Evolutionary conservation across 2,888 invertebrate genomes (phyloP).

Genomic region (Pachymerium ferrugineum): DNA sequence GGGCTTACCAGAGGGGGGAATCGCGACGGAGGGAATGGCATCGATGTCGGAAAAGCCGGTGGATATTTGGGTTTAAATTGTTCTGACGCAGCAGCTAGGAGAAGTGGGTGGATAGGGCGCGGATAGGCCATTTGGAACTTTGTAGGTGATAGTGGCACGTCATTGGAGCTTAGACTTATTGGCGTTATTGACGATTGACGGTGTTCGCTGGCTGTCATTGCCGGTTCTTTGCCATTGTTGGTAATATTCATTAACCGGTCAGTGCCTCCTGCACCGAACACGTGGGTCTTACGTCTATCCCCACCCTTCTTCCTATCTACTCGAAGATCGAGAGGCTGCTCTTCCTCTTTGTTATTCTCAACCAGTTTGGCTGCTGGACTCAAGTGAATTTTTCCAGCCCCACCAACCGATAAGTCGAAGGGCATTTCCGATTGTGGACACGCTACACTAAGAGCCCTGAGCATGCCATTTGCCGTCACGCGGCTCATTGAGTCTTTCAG

Average conservation of each 20-base stretch:
- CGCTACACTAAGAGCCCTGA: conserved; percentile 38
- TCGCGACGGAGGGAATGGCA: conserved; percentile 51
- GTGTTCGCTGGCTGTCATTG: conserved; percentile 1
- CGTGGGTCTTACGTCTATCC: conserved; percentile 37
- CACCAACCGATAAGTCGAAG: conserved; percentile 58
- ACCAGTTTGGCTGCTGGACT: conserved; percentile 46
- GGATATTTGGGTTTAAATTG: conserved; percentile 47
- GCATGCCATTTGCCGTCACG: conserved; percentile 35
- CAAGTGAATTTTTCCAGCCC: conserved; percentile 44
- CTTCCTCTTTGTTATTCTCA: conserved; percentile 55
- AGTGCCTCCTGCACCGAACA: conserved; percentile 37
- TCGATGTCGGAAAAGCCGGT: conserved; percentile 52
- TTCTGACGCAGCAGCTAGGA: conserved; percentile 63
- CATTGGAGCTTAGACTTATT: conserved; percentile 20
- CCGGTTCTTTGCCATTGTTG: conserved; percentile 1
- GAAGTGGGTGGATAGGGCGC: conserved; percentile 70
- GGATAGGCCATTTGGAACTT: conserved; percentile 61
- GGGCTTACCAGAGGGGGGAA: conserved; percentile 72
- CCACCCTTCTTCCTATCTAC: conserved; percentile 67
- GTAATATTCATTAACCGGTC: conserved; percentile 10
- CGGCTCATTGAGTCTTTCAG: conserved; percentile 44
- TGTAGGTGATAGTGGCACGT: conserved; percentile 39
- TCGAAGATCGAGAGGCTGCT: conserved; percentile 73
- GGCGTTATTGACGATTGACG: not conserved
- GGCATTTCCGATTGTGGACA: conserved; percentile 55